Evolutionary conservation across 2,113 vertebrate genomes (phyloP), one percentile per base, ranked within the genome.

Genomic region (Oostethus manadensis): DNA sequence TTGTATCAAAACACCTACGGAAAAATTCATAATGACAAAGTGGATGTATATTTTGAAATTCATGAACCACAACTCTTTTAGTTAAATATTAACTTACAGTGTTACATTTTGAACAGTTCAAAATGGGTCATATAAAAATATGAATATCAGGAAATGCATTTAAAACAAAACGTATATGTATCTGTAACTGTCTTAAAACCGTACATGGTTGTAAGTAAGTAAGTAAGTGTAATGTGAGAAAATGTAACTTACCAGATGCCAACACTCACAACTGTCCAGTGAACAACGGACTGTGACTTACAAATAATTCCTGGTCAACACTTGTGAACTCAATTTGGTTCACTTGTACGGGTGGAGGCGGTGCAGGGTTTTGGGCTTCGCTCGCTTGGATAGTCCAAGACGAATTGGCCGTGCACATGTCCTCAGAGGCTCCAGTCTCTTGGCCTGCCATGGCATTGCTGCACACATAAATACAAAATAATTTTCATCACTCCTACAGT

Each of bases 301-400:
- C 33, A 55, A 54, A 21, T 40, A 14, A 10, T 55, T 13, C 35
- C 53, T 35, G n/a, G n/a, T 40, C 6, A 40, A 40, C 33, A 40
- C 38, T 29, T 9, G 23, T 33, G 23, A 44, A 48, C 35, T 14
- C 60, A 29, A 0, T 4, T 4, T 3, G 47, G 46, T 22, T 81
- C 77, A 93, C 78, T 90, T 91, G 74, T 94, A 93, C 1, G 92
- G 92, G 79, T 93, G 74, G 8, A 42, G 68, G 16, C n/a, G 88
- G 84, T 96, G 95, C 55, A 97, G 92, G 18, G 89, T 86, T 78
- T 89, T 92, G 65, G 89, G 86, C 48, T 84, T 93, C 68, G 91
- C 93, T 86, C 84, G 92, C 88, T 89, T 95, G 76, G 95, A 97
- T 67, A 98, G 90, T 15, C 95, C 95, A 33, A 96, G 84, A 68